Conservation (phyloP, 2,113 vertebrate species). For the Aegypius monachus region DNA sequence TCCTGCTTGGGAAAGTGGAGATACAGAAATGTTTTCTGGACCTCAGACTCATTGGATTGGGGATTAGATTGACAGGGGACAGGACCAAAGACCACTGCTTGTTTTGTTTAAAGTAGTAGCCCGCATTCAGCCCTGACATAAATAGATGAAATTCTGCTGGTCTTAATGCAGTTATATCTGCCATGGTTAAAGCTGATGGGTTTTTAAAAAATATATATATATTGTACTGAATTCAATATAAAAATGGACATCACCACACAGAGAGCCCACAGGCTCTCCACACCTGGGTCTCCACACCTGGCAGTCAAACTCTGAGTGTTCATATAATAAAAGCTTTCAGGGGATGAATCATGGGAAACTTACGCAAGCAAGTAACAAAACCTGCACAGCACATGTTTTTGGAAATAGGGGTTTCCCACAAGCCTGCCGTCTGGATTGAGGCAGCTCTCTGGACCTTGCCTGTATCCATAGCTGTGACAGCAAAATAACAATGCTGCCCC, state of each 20-base stretch:
- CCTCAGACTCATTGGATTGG: not conserved
- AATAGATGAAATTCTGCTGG: not conserved
- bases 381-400: not conserved
- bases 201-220: not conserved
- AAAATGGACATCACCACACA: accelerated
- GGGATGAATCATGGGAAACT: not conserved
- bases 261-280: accelerated
- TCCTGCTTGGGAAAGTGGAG: not conserved
- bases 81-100: not conserved
- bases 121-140: not conserved
- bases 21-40: not conserved
- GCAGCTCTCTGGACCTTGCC: not conserved
- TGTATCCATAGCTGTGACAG: not conserved
- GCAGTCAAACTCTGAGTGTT: not conserved
- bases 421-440: not conserved
- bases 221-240: not conserved
- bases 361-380: not conserved
- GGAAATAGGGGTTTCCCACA: not conserved
- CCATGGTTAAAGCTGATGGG: not conserved
- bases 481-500: not conserved
- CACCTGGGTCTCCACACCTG: no score
- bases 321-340: not conserved
- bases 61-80: not conserved
- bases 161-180: not conserved
- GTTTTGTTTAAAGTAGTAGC: not conserved